Percentiles rank a stretch among this genome's conserved stretches.
Evolutionary conservation across 2,797 vertebrate species (phyloP).

Genomic region (Molothrus aeneus): DNA sequence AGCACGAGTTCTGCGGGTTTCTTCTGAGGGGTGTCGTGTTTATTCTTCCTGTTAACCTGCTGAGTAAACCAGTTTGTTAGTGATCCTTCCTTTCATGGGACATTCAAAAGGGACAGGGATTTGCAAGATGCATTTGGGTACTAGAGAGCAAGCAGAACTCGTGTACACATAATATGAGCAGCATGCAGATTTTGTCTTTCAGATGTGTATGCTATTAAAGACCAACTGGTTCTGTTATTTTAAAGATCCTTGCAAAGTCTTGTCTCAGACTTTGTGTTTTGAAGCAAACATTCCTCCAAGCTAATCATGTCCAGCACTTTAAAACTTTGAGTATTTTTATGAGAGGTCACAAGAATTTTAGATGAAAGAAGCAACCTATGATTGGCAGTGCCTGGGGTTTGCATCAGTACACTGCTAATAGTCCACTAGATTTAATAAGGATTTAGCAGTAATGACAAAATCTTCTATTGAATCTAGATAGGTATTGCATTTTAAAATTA

Average conservation of each 20-base stretch:
- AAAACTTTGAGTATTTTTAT: not conserved
- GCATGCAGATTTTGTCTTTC: not conserved
- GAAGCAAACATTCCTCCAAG: not conserved
- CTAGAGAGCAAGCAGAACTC: not conserved
- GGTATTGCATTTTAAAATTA: not conserved
- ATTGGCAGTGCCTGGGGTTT: not conserved
- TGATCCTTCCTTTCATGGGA: not conserved
- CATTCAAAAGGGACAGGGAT: slow-evolving; percentile 15
- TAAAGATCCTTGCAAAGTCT: not conserved
- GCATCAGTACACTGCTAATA: not conserved
- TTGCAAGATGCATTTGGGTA: not conserved
- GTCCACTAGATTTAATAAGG: not conserved
- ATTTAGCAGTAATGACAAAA: not conserved
- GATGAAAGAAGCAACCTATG: not conserved
- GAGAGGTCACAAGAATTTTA: not conserved
- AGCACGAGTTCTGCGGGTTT: not conserved
- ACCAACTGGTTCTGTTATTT: not conserved
- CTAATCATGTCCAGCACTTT: not conserved
- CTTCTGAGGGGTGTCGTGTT: not conserved
- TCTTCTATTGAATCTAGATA: not conserved
- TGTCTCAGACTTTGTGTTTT: not conserved
- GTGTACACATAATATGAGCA: not conserved
- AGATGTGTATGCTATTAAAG: not conserved
- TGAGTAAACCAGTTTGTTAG: slow-evolving; percentile 13
- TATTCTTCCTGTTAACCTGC: not conserved